Evolutionary conservation across 2,113 vertebrate species (phyloP).

Genomic region (Aegithalos caudatus): DNA sequence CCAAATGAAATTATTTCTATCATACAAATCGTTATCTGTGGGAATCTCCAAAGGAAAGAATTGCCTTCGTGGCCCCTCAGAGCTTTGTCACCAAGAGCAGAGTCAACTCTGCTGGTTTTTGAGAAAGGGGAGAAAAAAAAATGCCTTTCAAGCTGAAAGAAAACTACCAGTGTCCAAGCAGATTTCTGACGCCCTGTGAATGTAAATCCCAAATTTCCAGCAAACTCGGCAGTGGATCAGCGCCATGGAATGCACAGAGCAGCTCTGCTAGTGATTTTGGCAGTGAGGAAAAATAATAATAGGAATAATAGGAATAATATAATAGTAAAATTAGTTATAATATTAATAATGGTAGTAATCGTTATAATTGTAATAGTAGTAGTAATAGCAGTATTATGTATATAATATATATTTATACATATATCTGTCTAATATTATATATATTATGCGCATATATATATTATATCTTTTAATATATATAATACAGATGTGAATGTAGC

Average conservation of each 20-base stretch:
- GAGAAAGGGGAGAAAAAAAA: neutral
- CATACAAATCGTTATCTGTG: conserved; percentile 39
- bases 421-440: neutral
- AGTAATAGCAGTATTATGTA: neutral
- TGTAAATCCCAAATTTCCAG: neutral
- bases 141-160: neutral
- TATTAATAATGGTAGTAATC: no score
- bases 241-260: accelerated
- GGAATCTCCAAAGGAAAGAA: conserved; percentile 35
- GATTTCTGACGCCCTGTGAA: neutral
- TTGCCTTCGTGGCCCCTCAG: neutral
- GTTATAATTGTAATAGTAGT: no score
- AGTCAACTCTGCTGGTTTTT: neutral
- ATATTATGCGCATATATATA: no score
- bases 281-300: neutral
- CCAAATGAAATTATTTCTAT: conserved; percentile 51
- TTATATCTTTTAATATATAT: no score
- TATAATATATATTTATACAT: no score
- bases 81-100: conserved; percentile 19
- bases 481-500: no score
- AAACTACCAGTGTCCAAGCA: neutral
- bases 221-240: neutral
- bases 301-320: neutral
- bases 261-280: accelerated
- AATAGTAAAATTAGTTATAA: no score